Evolutionary conservation across 2,888 invertebrate species (phyloP).

Genomic region (Conistra vaccinii): DNA sequence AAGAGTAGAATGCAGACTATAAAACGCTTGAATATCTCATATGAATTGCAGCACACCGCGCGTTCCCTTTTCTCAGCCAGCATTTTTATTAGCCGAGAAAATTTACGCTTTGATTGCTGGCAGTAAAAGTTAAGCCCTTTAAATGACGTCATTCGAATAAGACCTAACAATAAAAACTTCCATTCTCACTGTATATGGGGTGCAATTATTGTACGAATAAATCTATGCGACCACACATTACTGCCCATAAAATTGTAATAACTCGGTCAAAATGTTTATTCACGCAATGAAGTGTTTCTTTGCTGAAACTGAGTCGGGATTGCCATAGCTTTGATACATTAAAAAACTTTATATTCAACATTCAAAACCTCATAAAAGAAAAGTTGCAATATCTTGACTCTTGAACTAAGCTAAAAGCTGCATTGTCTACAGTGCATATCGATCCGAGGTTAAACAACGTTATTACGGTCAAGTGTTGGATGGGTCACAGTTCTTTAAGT

Average conservation of each 20-base stretch:
- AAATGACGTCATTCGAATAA: slow-evolving; percentile 52
- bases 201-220: slow-evolving; percentile 52
- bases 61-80: slow-evolving; percentile 9
- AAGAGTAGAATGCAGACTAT: slow-evolving; percentile 19
- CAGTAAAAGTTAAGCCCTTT: slow-evolving; percentile 47
- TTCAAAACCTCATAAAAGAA: neutral
- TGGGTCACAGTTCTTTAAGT: slow-evolving; percentile 26
- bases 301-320: neutral
- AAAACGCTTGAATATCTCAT: slow-evolving; percentile 28
- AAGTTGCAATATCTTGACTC: neutral
- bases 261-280: slow-evolving; percentile 23
- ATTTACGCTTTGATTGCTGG: slow-evolving; percentile 39
- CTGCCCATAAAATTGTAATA: slow-evolving; percentile 35
- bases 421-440: neutral
- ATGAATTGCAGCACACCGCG: slow-evolving; percentile 17
- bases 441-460: slow-evolving; percentile 22
- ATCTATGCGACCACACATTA: slow-evolving; percentile 31
- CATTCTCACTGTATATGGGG: slow-evolving; percentile 44
- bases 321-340: neutral
- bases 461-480: slow-evolving; percentile 42
- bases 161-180: slow-evolving; percentile 39
- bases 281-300: slow-evolving; percentile 23
- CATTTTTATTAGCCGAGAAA: slow-evolving; percentile 27
- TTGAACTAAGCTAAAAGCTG: slow-evolving; percentile 3
- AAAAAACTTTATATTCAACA: neutral